Conservation (phyloP, 2,113 vertebrate species). For the Solea solea region DNA sequence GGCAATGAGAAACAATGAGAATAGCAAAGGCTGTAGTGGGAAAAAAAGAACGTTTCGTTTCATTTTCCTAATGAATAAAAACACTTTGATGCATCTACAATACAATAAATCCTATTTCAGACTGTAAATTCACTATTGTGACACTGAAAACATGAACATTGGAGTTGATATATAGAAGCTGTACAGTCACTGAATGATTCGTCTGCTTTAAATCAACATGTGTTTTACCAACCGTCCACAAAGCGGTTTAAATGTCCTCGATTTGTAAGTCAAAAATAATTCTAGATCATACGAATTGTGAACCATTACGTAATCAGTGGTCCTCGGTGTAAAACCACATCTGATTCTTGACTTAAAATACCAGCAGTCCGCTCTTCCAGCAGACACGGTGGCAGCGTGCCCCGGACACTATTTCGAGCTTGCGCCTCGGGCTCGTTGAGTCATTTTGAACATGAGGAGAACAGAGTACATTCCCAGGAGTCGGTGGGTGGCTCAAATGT, state of each 20-base stretch:
- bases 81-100: too few relatives aligned
- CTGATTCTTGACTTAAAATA: conserved; percentile 38
- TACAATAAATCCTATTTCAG: too few relatives aligned
- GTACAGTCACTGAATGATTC: neutral
- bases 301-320: conserved; percentile 16
- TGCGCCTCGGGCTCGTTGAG: conserved; percentile 60
- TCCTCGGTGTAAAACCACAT: conserved; percentile 20
- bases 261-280: too few relatives aligned
- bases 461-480: conserved; percentile 59
- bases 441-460: conserved; percentile 66
- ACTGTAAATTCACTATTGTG: too few relatives aligned
- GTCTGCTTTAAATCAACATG: neutral
- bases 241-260: too few relatives aligned
- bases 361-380: conserved; percentile 30
- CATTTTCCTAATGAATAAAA: too few relatives aligned
- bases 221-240: too few relatives aligned
- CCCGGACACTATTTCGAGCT: conserved; percentile 64
- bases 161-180: neutral
- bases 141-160: neutral
- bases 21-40: neutral
- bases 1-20: neutral
- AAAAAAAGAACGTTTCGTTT: too few relatives aligned
- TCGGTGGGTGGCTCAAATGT: conserved; percentile 75
- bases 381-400: conserved; percentile 52
- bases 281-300: neutral